A percentile compares a stretch with the other conserved stretches of the same genome.
Evolutionary conservation across 2,888 invertebrate species (phyloP).

Genomic region (Geophilus truncorum): DNA sequence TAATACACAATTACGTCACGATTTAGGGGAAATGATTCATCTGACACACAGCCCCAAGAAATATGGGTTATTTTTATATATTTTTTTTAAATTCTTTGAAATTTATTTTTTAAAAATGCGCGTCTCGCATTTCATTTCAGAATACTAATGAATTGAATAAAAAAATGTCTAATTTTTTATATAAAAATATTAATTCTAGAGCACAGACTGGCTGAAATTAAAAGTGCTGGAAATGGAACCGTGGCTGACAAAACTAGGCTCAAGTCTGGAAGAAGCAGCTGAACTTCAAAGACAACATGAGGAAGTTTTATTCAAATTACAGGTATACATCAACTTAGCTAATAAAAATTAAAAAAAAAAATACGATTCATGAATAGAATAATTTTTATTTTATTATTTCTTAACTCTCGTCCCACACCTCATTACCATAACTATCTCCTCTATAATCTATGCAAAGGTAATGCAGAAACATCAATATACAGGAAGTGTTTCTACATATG

Average conservation of each 20-base stretch:
- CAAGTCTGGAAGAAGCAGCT: conserved; percentile 67
- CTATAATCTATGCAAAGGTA: no score
- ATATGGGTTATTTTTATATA: neutral
- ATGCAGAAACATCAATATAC: no score
- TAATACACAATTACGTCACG: neutral
- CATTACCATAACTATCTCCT: neutral
- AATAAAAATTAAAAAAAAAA: conserved; percentile 13
- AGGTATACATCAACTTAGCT: conserved; percentile 58
- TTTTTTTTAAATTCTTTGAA: neutral
- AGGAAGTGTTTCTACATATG: no score
- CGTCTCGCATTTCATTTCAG: no score
- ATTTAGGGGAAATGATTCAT: neutral
- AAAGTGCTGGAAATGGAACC: conserved; percentile 82
- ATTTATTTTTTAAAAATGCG: neutral
- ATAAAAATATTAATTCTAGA: conserved; percentile 56
- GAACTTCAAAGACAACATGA: conserved; percentile 71
- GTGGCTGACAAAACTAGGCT: conserved; percentile 72
- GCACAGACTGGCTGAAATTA: conserved; percentile 72
- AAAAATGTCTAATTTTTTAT: neutral
- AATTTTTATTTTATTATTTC: neutral
- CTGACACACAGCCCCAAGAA: neutral
- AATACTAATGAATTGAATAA: neutral
- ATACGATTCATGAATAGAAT: neutral
- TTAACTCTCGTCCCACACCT: neutral
- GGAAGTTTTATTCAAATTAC: conserved; percentile 73